Evolutionary conservation across 2,888 invertebrate genomes (phyloP), one percentile per base, ranked within the genome.

Genomic region (Smittia aterrima): DNA sequence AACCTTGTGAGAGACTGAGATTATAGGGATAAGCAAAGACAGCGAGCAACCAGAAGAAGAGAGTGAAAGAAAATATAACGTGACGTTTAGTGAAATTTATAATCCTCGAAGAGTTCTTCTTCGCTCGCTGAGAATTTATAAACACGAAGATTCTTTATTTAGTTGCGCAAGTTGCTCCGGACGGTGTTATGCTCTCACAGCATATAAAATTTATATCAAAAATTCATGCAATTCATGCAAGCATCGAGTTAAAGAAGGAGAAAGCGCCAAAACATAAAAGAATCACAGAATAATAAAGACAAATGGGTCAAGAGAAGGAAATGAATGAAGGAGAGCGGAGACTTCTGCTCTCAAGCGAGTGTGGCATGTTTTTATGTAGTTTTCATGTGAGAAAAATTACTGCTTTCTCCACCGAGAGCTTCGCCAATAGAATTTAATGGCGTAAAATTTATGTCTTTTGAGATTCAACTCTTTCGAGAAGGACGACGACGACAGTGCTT

Each of bases 221-320:
- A 72, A 72, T 72, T 72, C 72, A 72, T 72, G 62, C 72, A 72
- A 72, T 62, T 40, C 62, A 32, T 38, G 58, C 58, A 62, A 16
- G 25, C 22, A 58, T 18, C 9, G 9, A 22, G 18, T 9, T 58
- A 18, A 22, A 58, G 58, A 58, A 58, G 9, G 70, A 53, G 25
- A n/a, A 7, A 70, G 54, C 25, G 41, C 47, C 40, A 67, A 41
- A 67, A 40, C 41, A 41, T 20, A 70, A 24, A 54, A 53, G 54
- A 72, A 72, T 72, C 72, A 22, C 72, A 38, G 72, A 72, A 72
- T 72, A 72, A 72, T 72, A 72, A 72, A 72, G 72, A 72, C 38
- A 72, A 72, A 72, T 72, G 54, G 62, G 72, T 72, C 62, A 58
- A 40, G 54, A 22, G 16, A 27, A 66, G 24, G 25, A 32, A 66